Percentiles rank a stretch among this genome's conserved stretches.
Conservation (phyloP, 1,140 invertebrate genomes). For the Calliphora vicina region DNA sequence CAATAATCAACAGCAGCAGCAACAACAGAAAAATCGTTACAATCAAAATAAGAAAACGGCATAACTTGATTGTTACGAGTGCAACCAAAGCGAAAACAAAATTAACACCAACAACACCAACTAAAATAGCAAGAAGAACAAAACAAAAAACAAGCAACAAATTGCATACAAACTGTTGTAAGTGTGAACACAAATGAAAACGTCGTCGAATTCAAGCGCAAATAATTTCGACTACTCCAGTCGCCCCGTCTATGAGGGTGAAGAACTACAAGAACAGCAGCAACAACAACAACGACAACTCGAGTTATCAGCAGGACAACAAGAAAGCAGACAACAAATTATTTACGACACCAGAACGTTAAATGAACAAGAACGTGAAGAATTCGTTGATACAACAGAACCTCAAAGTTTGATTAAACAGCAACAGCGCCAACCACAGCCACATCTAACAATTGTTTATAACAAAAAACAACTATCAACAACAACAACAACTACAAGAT, state of each 20-base stretch:
- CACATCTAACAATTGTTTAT: background rate
- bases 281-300: constrained; percentile 11
- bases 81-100: too few species aligned
- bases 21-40: too few species aligned
- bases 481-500: background rate
- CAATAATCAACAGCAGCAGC: too few species aligned
- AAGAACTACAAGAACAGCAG: constrained; percentile 34
- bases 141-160: constrained; percentile 12
- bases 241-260: constrained; percentile 40
- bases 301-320: background rate
- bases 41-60: too few species aligned
- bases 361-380: constrained; percentile 4
- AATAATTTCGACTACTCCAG: constrained; percentile 40
- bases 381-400: background rate
- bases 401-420: constrained; percentile 1
- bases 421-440: background rate
- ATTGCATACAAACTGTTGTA: constrained; percentile 21
- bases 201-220: constrained; percentile 40
- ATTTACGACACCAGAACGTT: background rate
- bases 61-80: background rate
- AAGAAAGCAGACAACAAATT: background rate
- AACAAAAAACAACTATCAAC: background rate
- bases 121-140: background rate
- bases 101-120: background rate
- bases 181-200: constrained; percentile 40